Base-by-base conservation (phyloP, 2,797 vertebrate genomes). In the Nannoperca obscura region DNA sequence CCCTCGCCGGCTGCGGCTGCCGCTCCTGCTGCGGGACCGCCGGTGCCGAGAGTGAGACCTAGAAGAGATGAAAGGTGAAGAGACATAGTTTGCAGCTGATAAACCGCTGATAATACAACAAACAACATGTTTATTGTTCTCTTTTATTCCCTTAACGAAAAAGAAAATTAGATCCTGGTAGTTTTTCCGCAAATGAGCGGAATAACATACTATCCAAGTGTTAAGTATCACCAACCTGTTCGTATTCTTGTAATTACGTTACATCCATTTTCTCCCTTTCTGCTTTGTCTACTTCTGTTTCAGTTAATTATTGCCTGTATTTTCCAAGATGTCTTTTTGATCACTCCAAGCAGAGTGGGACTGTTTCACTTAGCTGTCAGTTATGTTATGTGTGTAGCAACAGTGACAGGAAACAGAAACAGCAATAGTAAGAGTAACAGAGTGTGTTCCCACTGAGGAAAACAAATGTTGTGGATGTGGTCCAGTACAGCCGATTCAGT, bases 11-110 rank as follows among this genome's bases (percentile, higher is more conserved):
- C 67, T 80, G 24, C 57, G 82, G 50, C 88, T 86, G 73, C 68
- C 96, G 66, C 97, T 98, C 74, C 89, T 89, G 71, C 97, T 98
- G 36, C 90, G 93, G 22, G 97, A 97, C 1, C 96, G 94, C 17
- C 95, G 94, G 58, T 93, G 96, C 61, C 94, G 94, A 36, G 97
- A 98, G n/a, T 94, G 91, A 64, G 97, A 91, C 76, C 86, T 90
- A 49, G 38, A 40, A 66, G 13, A 65, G 24, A 79, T 24, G 2
- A 57, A 32, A 59, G 2, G 17, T 22, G 5, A 4, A 1, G 20
- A 19, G 20, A 55, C 1, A 36, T 13, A 1, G 36, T 76, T 52
- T 17, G 19, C 7, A 68, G 42, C 52, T 17, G n/a, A 69, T 47
- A 22, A 81, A 44, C 4, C 7, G 24, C 27, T 52, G 3, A 65